Conservation (phyloP, 2,888 invertebrate genomes). For the Dynastes tityus region DNA sequence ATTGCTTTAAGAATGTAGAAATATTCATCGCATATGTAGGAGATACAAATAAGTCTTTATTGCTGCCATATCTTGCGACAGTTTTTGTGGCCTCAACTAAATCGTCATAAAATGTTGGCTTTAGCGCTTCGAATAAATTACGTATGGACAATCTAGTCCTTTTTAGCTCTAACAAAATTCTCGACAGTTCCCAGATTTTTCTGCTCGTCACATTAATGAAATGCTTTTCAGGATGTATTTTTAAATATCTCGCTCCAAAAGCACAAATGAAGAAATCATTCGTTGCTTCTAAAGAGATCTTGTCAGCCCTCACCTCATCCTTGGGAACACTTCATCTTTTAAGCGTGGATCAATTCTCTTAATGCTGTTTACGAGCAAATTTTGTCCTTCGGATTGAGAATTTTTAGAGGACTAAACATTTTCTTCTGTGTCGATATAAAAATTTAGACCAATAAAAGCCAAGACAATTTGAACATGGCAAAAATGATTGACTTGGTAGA, state of each 20-base stretch:
- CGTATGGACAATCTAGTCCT: conserved; percentile 46
- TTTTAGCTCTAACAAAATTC: conserved; percentile 53
- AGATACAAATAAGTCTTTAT: conserved; percentile 47
- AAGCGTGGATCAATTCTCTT: conserved; percentile 43
- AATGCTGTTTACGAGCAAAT: conserved; percentile 30
- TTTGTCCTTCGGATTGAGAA: conserved; percentile 37
- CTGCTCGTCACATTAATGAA: conserved; percentile 52
- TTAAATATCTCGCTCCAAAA: conserved; percentile 53
- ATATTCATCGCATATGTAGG: conserved; percentile 54
- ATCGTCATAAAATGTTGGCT: conserved; percentile 51
- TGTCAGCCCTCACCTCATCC: conserved; percentile 49
- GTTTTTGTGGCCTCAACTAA: conserved; percentile 53
- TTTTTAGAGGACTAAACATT: not conserved
- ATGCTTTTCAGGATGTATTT: conserved; percentile 54
- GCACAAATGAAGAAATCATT: conserved; percentile 52
- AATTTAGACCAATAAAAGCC: conserved; percentile 42
- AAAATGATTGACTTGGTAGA: not conserved
- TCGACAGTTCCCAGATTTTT: conserved; percentile 55
- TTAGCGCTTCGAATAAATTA: conserved; percentile 47
- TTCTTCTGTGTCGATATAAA: conserved; percentile 31
- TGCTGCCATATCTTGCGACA: conserved; percentile 49
- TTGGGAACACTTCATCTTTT: conserved; percentile 49
- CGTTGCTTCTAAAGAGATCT: conserved; percentile 52
- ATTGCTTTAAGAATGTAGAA: conserved; percentile 12
- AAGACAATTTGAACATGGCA: conserved; percentile 36